These are phyloP conservation scores for Synergus japonicus DNA, from an alignment of 2,888 invertebrate genomes.

Conservation along the genomic window DNA sequence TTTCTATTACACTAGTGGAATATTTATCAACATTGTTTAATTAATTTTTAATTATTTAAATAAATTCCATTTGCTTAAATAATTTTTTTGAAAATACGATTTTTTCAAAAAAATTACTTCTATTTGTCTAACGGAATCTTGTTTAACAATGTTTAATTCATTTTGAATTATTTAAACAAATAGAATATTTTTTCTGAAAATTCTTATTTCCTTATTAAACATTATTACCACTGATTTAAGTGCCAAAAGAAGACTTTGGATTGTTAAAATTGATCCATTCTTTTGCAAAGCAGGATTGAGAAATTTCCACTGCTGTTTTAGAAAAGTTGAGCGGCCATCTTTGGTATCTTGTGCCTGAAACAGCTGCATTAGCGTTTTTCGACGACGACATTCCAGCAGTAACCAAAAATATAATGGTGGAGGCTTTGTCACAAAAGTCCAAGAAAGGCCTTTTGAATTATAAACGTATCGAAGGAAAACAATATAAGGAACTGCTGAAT, in stretches of 20 bases:
- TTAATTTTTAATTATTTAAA: too few species aligned
- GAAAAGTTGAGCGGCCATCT: not conserved
- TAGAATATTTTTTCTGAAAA: too few species aligned
- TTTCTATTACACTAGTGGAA: too few species aligned
- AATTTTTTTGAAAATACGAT: too few species aligned
- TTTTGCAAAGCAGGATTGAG: not conserved
- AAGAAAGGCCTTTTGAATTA: not conserved
- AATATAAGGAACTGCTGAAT: not conserved
- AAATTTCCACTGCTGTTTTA: not conserved
- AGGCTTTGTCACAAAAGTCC: not conserved
- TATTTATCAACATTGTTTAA: too few species aligned
- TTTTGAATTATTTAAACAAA: too few species aligned
- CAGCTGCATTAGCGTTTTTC: not conserved
- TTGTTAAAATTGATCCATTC: not conserved
- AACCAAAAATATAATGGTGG: not conserved
- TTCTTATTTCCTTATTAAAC: too few species aligned
- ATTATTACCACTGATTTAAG: not conserved
- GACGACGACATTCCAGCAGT: not conserved
- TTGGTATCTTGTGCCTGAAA: not conserved
- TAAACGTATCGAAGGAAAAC: not conserved
- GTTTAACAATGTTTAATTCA: too few species aligned
- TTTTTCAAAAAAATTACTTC: too few species aligned
- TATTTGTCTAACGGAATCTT: too few species aligned
- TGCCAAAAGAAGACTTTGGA: not conserved
- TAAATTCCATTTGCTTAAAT: too few species aligned